Evolutionary conservation across 2,888 invertebrate species (phyloP).

Genomic region (Cantharis rufa): DNA sequence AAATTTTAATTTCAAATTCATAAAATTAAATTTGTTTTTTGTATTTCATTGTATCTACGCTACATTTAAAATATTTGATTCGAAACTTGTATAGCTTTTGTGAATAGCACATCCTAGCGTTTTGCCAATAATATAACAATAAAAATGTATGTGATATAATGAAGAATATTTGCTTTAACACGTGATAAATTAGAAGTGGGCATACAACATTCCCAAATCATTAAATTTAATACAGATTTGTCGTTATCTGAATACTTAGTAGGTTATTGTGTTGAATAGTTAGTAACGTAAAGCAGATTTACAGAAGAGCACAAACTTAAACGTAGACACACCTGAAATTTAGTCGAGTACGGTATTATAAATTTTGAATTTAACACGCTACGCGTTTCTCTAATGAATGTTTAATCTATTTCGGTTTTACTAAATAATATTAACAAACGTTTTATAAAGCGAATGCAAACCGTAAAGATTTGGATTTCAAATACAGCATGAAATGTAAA

Average conservation of each 20-base stretch:
- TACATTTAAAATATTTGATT: not conserved
- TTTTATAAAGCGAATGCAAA: slow-evolving; percentile 16
- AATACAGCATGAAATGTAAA: not conserved
- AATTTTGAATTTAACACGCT: slow-evolving; percentile 7
- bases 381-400: slow-evolving; percentile 12
- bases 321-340: slow-evolving; percentile 13
- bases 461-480: not conserved
- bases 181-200: not conserved
- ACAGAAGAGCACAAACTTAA: not conserved
- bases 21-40: no score
- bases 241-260: not conserved
- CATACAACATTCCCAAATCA: not conserved
- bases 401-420: slow-evolving; percentile 12
- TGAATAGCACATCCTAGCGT: not conserved
- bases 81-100: not conserved
- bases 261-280: slow-evolving; percentile 5
- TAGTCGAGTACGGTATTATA: slow-evolving; percentile 3
- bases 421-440: slow-evolving; percentile 19
- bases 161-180: not conserved
- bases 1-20: not conserved
- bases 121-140: not conserved
- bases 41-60: not conserved
- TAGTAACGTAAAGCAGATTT: not conserved
- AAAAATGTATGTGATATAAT: not conserved
- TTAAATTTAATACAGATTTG: not conserved